These are phyloP conservation scores for Synanthedon tipuliformis DNA, from an alignment of 2,888 invertebrate genomes.

Conservation along the genomic window DNA sequence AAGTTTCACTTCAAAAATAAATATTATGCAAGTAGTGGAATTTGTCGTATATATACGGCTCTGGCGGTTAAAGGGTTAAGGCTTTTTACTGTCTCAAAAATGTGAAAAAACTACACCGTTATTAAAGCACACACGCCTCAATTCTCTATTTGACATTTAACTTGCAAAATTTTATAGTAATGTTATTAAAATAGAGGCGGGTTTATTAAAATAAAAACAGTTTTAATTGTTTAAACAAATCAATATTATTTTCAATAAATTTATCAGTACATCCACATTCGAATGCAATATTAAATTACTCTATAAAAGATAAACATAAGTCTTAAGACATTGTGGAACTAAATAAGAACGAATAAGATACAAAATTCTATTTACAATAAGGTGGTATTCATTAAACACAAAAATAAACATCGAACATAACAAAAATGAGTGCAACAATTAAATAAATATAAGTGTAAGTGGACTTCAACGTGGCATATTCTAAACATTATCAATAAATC, in stretches of 20 bases:
- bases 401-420: conserved; percentile 63
- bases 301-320: conserved; percentile 56
- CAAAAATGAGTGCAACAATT: conserved; percentile 68
- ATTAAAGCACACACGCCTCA: no score
- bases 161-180: no score
- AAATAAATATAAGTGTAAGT: conserved; percentile 63
- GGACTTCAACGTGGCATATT: conserved; percentile 63
- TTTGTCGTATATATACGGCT: no score
- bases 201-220: conserved; percentile 11
- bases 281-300: conserved; percentile 54
- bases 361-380: conserved; percentile 54
- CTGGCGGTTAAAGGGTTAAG: no score
- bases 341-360: conserved; percentile 54
- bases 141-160: not conserved
- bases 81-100: no score
- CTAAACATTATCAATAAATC: conserved; percentile 38
- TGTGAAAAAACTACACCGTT: no score
- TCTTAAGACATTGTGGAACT: conserved; percentile 56
- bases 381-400: conserved; percentile 52
- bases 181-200: no score
- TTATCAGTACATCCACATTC: conserved; percentile 67
- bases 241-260: conserved; percentile 70
- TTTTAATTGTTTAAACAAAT: conserved; percentile 58
- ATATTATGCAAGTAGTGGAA: no score
- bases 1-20: no score